Conservation (phyloP, 2,113 vertebrate genomes). For the Craseonycteris thonglongyai region DNA sequence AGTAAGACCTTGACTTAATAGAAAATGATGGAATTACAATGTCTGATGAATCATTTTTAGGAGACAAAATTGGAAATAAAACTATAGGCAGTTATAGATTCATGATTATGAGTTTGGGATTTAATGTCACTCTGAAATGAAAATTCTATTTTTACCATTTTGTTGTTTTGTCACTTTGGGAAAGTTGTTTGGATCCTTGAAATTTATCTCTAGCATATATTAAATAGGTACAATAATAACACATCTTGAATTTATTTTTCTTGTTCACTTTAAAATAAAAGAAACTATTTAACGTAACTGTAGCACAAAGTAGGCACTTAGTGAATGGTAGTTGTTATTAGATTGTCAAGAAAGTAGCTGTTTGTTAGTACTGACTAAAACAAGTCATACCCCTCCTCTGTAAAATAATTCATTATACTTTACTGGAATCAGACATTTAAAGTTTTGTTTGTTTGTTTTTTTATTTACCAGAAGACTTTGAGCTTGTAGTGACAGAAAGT, state of each 20-base stretch:
- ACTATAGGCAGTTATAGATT: neutral
- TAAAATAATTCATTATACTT: neutral
- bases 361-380: neutral
- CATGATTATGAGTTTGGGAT: neutral
- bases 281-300: neutral
- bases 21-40: neutral
- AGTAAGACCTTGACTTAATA: neutral
- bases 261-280: neutral
- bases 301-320: neutral
- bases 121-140: neutral
- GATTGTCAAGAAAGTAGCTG: neutral
- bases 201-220: neutral
- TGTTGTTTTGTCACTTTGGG: neutral
- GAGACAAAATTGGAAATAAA: neutral
- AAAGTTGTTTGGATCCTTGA: neutral
- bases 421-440: neutral
- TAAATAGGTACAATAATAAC: neutral
- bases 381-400: neutral
- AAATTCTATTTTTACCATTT: neutral
- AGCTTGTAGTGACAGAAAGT: neutral
- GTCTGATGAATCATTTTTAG: neutral
- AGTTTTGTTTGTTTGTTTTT: neutral
- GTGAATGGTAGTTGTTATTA: neutral
- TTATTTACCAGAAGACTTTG: neutral
- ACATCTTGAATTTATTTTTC: accelerated